Conservation (phyloP, 2,888 invertebrate species). For the Ellobium chinense region DNA sequence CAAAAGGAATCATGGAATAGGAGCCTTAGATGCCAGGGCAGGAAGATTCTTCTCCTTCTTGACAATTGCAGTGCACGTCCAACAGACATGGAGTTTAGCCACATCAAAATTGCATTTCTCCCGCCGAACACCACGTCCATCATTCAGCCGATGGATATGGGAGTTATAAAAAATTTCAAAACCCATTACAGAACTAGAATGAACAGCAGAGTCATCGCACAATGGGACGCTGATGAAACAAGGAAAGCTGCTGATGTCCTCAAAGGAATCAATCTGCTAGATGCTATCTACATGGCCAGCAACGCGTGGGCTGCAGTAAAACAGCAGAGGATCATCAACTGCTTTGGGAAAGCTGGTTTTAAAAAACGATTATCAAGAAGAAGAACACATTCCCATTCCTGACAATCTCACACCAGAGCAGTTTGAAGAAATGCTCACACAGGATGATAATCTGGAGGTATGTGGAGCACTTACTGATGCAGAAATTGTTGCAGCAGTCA, state of each 20-base stretch:
- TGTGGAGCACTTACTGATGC: constrained; percentile 3
- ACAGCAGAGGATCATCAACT: too few species aligned
- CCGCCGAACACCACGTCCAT: not conserved
- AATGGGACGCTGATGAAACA: not conserved
- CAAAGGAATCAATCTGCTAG: not conserved
- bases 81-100: too few species aligned
- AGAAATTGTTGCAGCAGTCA: not conserved
- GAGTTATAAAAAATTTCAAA: constrained; percentile 10
- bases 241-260: not conserved
- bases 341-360: too few species aligned
- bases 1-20: too few species aligned
- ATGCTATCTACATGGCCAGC: not conserved
- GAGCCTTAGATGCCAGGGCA: too few species aligned
- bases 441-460: not conserved
- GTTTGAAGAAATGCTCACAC: not conserved
- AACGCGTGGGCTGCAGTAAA: too few species aligned
- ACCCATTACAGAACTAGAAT: not conserved
- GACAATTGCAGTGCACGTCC: too few species aligned
- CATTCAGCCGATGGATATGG: not conserved
- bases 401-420: not conserved
- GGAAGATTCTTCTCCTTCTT: too few species aligned
- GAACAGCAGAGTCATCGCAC: not conserved
- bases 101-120: too few species aligned
- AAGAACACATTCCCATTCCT: not conserved
- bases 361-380: too few species aligned